Evolutionary conservation across 2,888 invertebrate species (phyloP).

Genomic region (Julus scandinavius): DNA sequence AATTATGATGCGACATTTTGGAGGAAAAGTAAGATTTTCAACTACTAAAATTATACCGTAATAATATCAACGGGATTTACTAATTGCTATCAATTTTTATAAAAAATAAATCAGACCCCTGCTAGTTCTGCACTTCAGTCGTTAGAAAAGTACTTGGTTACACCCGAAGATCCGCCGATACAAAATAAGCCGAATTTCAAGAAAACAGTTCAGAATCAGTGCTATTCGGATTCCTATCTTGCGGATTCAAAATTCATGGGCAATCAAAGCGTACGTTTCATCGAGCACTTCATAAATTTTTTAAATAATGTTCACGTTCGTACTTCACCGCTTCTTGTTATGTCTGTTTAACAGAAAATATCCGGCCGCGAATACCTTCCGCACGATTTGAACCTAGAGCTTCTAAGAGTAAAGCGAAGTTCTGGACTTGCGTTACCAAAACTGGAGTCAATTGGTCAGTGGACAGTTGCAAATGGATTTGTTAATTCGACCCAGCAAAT

Average conservation of each 20-base stretch:
- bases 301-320: too few relatives aligned
- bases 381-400: conserved; percentile 47
- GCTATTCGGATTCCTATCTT: conserved; percentile 1
- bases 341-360: not conserved
- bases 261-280: conserved; percentile 19
- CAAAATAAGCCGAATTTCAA: not conserved
- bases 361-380: conserved; percentile 46
- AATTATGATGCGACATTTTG: conserved; percentile 50
- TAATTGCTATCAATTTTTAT: not conserved
- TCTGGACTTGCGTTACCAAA: not conserved
- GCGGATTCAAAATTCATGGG: not conserved
- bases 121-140: conserved; percentile 27
- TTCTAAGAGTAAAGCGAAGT: conserved; percentile 20
- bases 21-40: conserved; percentile 29
- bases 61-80: too few relatives aligned
- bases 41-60: too few relatives aligned
- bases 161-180: not conserved
- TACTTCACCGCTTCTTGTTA: too few relatives aligned
- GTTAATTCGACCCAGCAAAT: not conserved
- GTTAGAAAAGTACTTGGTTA: not conserved
- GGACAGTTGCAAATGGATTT: conserved; percentile 45
- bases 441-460: not conserved
- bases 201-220: not conserved
- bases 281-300: not conserved
- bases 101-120: not conserved